A percentile compares a stretch with the other conserved stretches of the same genome.
These are phyloP conservation scores for Camelus dromedarius DNA, from an alignment of 2,113 vertebrate species.

Conservation along the genomic window DNA sequence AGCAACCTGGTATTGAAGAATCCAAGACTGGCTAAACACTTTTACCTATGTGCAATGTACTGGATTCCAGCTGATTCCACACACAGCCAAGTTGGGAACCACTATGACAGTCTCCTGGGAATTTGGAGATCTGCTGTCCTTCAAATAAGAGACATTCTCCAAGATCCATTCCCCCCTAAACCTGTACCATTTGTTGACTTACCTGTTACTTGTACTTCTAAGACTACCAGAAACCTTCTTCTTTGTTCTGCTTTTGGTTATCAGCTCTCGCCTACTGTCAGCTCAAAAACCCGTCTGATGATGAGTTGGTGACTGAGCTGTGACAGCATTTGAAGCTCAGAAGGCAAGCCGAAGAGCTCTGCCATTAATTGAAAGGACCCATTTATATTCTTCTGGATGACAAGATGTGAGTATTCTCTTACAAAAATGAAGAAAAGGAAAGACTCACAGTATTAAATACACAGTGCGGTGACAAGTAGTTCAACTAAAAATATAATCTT, in stretches of 20 bases:
- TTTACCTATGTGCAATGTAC: not conserved
- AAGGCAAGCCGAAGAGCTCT: not conserved
- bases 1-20: not conserved
- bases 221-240: not conserved
- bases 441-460: constrained; percentile 14
- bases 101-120: not conserved
- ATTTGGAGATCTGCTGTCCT: not conserved
- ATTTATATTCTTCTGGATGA: not conserved
- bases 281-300: not conserved
- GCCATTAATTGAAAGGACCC: not conserved
- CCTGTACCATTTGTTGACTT: not conserved
- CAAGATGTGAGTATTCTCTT: not conserved
- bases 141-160: not conserved
- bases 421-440: constrained; percentile 60
- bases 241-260: not conserved
- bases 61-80: not conserved
- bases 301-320: rapidly evolving
- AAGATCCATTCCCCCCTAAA: not conserved
- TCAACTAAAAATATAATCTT: constrained; percentile 28
- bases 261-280: not conserved
- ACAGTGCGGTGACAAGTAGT: not conserved
- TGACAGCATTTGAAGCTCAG: not conserved
- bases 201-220: not conserved
- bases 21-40: not conserved
- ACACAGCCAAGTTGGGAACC: not conserved